Evolutionary conservation across 1,140 invertebrate species (phyloP).

Genomic region (Drosophila neocordata): DNA sequence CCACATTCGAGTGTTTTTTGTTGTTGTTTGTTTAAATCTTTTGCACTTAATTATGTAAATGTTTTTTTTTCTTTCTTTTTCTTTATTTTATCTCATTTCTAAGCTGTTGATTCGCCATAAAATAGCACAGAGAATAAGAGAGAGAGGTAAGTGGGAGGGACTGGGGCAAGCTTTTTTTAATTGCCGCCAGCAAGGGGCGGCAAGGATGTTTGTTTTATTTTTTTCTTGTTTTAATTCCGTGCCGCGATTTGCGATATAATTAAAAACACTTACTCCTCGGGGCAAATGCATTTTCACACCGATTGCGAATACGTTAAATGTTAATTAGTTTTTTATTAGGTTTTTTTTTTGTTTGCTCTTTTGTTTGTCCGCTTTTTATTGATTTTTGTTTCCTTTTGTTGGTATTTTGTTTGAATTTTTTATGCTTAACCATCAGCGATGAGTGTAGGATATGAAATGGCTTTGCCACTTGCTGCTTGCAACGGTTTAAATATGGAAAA

Average conservation of each 20-base stretch:
- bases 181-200: conserved; percentile 9
- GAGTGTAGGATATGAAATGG: conserved; percentile 69
- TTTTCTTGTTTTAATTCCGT: conserved; percentile 9
- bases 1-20: background rate
- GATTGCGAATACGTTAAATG: conserved; percentile 4
- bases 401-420: conserved; percentile 24
- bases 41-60: conserved; percentile 30
- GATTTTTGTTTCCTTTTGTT: conserved; percentile 2
- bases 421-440: conserved; percentile 51
- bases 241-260: conserved; percentile 9
- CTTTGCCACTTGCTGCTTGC: conserved; percentile 47
- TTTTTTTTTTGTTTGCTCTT: conserved; percentile 20
- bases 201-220: conserved; percentile 8
- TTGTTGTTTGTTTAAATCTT: conserved; percentile 46
- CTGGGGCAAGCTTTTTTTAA: too few species aligned
- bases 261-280: conserved; percentile 74
- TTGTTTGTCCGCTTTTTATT: conserved; percentile 20
- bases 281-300: conserved; percentile 66
- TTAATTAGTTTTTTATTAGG: conserved; percentile 5
- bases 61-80: conserved; percentile 34
- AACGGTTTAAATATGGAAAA: conserved; percentile 73
- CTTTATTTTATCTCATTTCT: conserved; percentile 18
- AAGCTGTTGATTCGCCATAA: conserved; percentile 25
- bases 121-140: background rate
- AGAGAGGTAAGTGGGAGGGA: too few species aligned